Conservation (phyloP, 30 jellyfish, hydroid and myxozoan species). For the Hydra vulgaris region DNA sequence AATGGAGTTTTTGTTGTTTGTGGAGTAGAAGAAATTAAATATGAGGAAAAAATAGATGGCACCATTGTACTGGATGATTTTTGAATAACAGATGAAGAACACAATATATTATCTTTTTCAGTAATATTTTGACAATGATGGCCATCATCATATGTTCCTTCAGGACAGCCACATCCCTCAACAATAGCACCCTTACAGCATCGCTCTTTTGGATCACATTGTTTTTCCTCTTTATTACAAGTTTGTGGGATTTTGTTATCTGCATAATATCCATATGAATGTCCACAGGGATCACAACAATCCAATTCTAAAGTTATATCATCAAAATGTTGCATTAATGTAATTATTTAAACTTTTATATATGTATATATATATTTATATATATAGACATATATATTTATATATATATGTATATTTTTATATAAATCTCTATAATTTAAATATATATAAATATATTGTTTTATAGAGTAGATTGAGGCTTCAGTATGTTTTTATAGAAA, state of each 20-base stretch:
- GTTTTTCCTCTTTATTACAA: slow-evolving; percentile 32
- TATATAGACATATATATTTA: too few relatives aligned
- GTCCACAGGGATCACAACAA: slow-evolving; percentile 92
- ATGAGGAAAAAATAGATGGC: too few relatives aligned
- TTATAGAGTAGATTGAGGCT: too few relatives aligned
- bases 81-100: slow-evolving; percentile 29
- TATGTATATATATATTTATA: too few relatives aligned
- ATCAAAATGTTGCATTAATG: background rate
- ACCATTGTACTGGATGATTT: slow-evolving; percentile 17
- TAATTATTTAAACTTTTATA: too few relatives aligned
- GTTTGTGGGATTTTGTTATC: slow-evolving; percentile 63
- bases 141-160: slow-evolving; percentile 83
- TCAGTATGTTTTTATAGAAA: too few relatives aligned
- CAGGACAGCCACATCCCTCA: slow-evolving; percentile 96
- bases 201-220: slow-evolving; percentile 43
- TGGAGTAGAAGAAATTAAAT: background rate
- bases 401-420: too few relatives aligned
- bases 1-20: background rate
- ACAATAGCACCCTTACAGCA: slow-evolving; percentile 89
- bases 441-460: too few relatives aligned
- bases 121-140: slow-evolving; percentile 39
- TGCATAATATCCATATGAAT: slow-evolving; percentile 76
- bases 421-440: too few relatives aligned
- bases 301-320: slow-evolving; percentile 45
- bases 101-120: slow-evolving; percentile 6